phyloP scores from a whole-genome alignment of 2,797 vertebrate species.

The Alectoris magna region DNA sequence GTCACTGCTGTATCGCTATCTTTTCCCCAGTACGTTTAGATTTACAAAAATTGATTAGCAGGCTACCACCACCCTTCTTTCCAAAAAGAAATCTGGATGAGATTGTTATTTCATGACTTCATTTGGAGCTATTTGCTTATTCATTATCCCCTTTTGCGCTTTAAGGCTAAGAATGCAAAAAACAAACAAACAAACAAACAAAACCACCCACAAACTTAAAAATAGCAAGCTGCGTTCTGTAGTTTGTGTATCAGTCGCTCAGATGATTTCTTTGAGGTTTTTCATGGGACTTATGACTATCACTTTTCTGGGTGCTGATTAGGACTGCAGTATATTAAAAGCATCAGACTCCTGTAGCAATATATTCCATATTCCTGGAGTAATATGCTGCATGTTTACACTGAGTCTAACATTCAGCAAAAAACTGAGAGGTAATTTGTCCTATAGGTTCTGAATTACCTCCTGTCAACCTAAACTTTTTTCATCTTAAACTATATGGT shows the following conservation, averaged over 20 bases:
- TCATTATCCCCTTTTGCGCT: neutral
- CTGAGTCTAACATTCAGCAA: neutral
- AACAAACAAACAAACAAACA: too few relatives aligned
- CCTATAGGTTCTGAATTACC: too few relatives aligned
- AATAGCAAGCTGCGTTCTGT: neutral
- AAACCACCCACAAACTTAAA: neutral
- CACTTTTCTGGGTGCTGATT: neutral
- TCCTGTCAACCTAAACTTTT: neutral
- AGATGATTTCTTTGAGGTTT: neutral
- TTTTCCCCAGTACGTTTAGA: neutral
- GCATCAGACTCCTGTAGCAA: neutral
- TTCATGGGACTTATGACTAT: neutral
- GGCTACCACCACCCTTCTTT: neutral
- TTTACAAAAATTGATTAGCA: neutral
- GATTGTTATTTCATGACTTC: accelerated
- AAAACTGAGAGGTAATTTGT: neutral
- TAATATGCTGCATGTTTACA: neutral
- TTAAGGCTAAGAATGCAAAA: neutral
- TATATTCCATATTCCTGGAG: neutral
- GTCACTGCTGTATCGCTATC: neutral
- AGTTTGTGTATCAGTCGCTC: neutral
- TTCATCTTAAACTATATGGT: neutral
- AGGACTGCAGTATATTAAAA: neutral
- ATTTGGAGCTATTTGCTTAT: neutral
- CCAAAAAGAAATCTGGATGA: neutral